Percentiles rank a stretch among this genome's conserved stretches.
These are phyloP conservation scores for Epistrophella euchroma DNA, from an alignment of 2,888 invertebrate species.

Conservation along the genomic window DNA sequence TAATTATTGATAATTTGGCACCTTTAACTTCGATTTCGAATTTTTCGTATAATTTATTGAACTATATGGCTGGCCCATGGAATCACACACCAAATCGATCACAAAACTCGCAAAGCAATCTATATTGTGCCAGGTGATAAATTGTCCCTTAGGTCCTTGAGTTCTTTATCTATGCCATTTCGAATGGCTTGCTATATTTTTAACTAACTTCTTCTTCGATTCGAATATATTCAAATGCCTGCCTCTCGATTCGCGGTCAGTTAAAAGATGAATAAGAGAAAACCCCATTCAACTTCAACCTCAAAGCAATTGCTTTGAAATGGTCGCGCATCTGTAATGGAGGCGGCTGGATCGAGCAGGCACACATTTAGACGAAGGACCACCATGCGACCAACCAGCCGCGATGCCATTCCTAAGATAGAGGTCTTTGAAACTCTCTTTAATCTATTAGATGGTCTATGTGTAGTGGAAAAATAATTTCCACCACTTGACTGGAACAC, in stretches of 20 bases:
- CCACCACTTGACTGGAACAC: slow-evolving; percentile 34
- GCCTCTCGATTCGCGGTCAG: not conserved
- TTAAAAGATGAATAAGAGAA: slow-evolving; percentile 19
- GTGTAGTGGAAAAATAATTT: slow-evolving; percentile 50
- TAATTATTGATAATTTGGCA: slow-evolving; percentile 55
- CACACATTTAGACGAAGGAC: slow-evolving; percentile 23
- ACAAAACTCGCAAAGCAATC: slow-evolving; percentile 44
- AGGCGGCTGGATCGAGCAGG: not conserved
- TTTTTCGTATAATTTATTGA: slow-evolving; percentile 9
- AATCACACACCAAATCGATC: slow-evolving; percentile 57
- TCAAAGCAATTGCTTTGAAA: slow-evolving; percentile 53
- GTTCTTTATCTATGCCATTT: slow-evolving; percentile 42
- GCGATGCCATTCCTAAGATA: slow-evolving; percentile 66
- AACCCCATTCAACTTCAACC: slow-evolving; percentile 65
- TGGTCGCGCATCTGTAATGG: slow-evolving; percentile 56
- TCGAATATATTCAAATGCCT: not conserved
- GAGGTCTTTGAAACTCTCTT: slow-evolving; percentile 52
- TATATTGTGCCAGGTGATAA: slow-evolving; percentile 64
- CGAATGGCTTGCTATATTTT: slow-evolving; percentile 10
- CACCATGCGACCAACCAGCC: slow-evolving; percentile 36
- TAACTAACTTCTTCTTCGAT: not conserved
- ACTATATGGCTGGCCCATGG: not conserved
- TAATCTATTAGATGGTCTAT: slow-evolving; percentile 66
- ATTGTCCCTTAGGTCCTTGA: slow-evolving; percentile 51
- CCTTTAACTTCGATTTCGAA: slow-evolving; percentile 33